These are phyloP conservation scores for Acropternis orthonyx DNA, from an alignment of 2,797 vertebrate genomes.

Conservation along the genomic window DNA sequence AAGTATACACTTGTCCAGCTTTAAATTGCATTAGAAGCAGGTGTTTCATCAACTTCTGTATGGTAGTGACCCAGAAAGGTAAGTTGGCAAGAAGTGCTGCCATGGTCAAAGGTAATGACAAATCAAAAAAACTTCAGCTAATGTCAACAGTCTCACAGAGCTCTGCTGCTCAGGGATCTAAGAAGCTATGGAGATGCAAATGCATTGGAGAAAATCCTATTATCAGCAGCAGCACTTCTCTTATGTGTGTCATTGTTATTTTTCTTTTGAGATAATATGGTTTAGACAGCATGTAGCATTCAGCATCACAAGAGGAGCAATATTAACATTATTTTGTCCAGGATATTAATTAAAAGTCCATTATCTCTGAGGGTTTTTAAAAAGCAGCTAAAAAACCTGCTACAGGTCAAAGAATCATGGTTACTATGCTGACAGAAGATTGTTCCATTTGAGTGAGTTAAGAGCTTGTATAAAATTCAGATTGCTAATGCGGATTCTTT, in stretches of 20 bases:
- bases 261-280: background rate
- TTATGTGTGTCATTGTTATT: background rate
- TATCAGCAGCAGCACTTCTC: background rate
- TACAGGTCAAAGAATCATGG: background rate
- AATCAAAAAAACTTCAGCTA: background rate
- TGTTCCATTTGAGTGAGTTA: background rate
- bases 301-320: background rate
- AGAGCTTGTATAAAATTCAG: background rate
- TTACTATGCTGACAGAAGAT: background rate
- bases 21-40: constrained; percentile 72
- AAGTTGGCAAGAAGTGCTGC: background rate
- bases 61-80: background rate
- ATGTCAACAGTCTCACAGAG: background rate
- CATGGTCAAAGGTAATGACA: background rate
- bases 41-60: background rate
- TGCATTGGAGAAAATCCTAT: background rate
- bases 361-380: background rate
- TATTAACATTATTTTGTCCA: background rate
- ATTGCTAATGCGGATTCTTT: background rate
- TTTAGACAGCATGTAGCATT: background rate
- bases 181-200: background rate
- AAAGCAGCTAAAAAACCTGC: background rate
- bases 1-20: constrained; percentile 54
- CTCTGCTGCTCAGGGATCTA: background rate
- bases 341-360: background rate